These are phyloP conservation scores for Notodonta dromedarius DNA, from an alignment of 2,888 invertebrate species.

Conservation along the genomic window DNA sequence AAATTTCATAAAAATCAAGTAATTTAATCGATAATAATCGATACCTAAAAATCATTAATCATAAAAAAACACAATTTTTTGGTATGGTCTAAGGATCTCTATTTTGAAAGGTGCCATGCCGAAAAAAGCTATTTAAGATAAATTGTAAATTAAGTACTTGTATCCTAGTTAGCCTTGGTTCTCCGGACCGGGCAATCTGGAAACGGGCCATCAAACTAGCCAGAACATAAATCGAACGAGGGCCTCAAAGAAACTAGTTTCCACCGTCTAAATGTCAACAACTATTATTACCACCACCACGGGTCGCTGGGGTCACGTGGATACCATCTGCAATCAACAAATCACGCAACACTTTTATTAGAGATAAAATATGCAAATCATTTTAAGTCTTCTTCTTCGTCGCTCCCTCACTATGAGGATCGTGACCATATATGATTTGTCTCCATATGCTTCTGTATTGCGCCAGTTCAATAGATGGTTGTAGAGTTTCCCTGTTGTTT, in stretches of 20 bases:
- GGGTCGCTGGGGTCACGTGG: conserved; percentile 62
- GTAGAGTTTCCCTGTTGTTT: too few species aligned
- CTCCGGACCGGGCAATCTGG: conserved; percentile 35
- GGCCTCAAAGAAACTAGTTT: conserved; percentile 69
- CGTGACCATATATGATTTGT: too few species aligned
- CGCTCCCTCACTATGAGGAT: too few species aligned
- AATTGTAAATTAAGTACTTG: conserved; percentile 17
- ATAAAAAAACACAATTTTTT: background rate
- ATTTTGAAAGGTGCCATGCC: conserved; percentile 15
- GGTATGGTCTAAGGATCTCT: conserved; percentile 10
- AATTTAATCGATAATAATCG: too few species aligned
- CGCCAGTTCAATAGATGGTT: too few species aligned
- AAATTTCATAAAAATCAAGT: too few species aligned
- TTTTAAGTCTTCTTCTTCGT: too few species aligned
- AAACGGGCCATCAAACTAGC: conserved; percentile 50
- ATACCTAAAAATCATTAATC: too few species aligned
- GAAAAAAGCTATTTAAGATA: conserved; percentile 9
- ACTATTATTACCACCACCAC: conserved; percentile 67
- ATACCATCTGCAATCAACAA: conserved; percentile 37
- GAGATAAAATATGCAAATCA: too few species aligned
- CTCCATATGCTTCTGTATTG: too few species aligned
- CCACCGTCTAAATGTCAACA: conserved; percentile 70
- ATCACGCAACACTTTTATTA: conserved; percentile 27
- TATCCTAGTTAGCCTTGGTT: conserved; percentile 39
- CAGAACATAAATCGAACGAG: conserved; percentile 46